Base-by-base conservation (phyloP, 2,797 vertebrate genomes). In the Sandelia bainsii region DNA sequence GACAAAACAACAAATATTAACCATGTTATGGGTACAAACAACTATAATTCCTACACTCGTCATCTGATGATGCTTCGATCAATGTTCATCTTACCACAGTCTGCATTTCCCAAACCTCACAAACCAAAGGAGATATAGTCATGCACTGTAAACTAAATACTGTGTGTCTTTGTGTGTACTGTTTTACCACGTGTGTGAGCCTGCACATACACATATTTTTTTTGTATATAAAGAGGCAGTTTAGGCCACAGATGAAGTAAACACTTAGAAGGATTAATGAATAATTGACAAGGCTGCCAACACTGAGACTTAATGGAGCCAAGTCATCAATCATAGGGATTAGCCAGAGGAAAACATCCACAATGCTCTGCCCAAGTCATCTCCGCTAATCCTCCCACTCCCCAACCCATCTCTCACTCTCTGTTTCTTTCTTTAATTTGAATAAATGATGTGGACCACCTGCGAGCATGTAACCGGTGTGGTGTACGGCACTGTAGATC, bases 241-340 rank as follows among this genome's bases (percentile, higher is more conserved):
- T 79, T 22, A 46, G 54, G 20, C 17, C 42, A 20, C 40, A 68
- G 76, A 77, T 72, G 62, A 84, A 76, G 78, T 84, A 87, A 88
- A 90, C 82, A 87, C 75, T 80, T 63, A 63, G 71, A 74, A 25
- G 80, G 88, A 91, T 90, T 91, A 89, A 89, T 86, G 81, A 82
- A 76, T 83, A 84, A 90, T 83, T 83, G 78, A 88, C 86, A 87
- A 70, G 46, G 14, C 72, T 5, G 65, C 84, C 88, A 84, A 86
- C 83, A 82, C 64, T 52, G 66, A 81, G 85, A 78, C 62, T 84
- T 91, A 89, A 89, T 85, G 80, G 77, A 91, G 65, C 62, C 57
- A 49, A 83, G 76, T 81, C 88, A 89, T 89, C 86, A 89, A 87
- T 91, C 87, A 86, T 80, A 73, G 61, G 81, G 83, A 90, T 92